Conservation (phyloP, 2,888 invertebrate genomes). For the Spialia ferax region DNA sequence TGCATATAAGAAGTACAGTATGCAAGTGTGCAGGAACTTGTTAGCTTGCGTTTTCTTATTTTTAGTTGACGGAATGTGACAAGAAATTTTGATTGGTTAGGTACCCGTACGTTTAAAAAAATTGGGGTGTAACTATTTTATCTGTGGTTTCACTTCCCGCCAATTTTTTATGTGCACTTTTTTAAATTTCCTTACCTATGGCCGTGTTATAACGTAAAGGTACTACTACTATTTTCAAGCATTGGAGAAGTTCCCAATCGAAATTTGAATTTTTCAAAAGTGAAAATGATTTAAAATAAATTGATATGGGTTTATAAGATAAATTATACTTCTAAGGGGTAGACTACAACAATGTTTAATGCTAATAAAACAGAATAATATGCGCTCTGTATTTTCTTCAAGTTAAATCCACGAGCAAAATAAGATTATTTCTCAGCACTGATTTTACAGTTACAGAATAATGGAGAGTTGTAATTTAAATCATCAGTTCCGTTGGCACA, state of each 20-base stretch:
- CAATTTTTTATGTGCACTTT: too few relatives aligned
- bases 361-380: too few relatives aligned
- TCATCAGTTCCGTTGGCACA: constrained; percentile 40
- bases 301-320: too few relatives aligned
- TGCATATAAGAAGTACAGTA: neutral
- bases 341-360: too few relatives aligned
- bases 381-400: neutral
- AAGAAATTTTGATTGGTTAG: neutral
- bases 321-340: too few relatives aligned
- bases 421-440: neutral
- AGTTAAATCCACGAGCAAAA: neutral
- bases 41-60: neutral
- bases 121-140: neutral
- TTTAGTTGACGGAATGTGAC: neutral
- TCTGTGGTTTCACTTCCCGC: neutral
- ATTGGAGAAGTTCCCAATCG: too few relatives aligned
- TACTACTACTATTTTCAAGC: too few relatives aligned
- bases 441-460: constrained; percentile 34
- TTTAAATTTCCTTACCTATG: too few relatives aligned
- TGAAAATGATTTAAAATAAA: too few relatives aligned
- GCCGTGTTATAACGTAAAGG: too few relatives aligned
- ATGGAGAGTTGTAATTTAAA: constrained; percentile 36
- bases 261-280: too few relatives aligned
- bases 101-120: neutral
- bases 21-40: constrained; percentile 21